Conservation (phyloP, 2,113 vertebrate species). For the Siphamia tubifer region DNA sequence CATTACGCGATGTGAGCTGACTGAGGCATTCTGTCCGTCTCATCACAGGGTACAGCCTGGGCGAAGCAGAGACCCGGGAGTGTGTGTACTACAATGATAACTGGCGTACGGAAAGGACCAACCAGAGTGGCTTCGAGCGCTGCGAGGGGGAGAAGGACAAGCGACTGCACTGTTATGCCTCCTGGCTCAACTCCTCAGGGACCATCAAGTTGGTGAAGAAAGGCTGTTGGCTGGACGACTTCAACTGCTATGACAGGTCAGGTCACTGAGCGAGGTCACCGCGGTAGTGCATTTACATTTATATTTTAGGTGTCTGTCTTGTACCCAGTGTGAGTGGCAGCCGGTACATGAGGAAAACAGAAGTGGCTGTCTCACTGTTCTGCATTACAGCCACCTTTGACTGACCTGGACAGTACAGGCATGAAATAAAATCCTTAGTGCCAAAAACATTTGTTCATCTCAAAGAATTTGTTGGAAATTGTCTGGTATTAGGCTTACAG, state of each 20-base stretch:
- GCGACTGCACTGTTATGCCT: conserved; percentile 95
- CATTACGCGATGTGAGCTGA: conserved; percentile 45
- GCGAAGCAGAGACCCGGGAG: conserved; percentile 91
- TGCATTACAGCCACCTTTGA: background rate
- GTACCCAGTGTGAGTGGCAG: background rate
- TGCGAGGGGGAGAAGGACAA: conserved; percentile 97
- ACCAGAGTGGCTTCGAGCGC: conserved; percentile 94
- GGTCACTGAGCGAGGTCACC: conserved; percentile 14
- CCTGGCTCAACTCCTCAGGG: conserved; percentile 97
- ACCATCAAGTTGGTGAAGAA: conserved; percentile 97
- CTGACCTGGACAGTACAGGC: background rate
- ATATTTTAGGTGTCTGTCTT: conserved; percentile 14
- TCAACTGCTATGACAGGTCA: conserved; percentile 98
- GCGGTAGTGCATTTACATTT: background rate
- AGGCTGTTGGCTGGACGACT: conserved; percentile 98
- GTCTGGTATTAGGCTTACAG: too few relatives aligned
- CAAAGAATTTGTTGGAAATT: too few relatives aligned
- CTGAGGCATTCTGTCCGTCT: conserved; percentile 35
- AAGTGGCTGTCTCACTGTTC: background rate
- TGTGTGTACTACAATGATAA: conserved; percentile 98
- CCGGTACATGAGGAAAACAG: background rate
- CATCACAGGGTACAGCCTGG: conserved; percentile 87
- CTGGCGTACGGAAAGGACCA: conserved; percentile 94
- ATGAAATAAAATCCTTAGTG: background rate
- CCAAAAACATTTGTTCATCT: too few relatives aligned